phyloP scores from a whole-genome alignment of 2,113 vertebrate genomes.

The Triplophysa rosa region DNA sequence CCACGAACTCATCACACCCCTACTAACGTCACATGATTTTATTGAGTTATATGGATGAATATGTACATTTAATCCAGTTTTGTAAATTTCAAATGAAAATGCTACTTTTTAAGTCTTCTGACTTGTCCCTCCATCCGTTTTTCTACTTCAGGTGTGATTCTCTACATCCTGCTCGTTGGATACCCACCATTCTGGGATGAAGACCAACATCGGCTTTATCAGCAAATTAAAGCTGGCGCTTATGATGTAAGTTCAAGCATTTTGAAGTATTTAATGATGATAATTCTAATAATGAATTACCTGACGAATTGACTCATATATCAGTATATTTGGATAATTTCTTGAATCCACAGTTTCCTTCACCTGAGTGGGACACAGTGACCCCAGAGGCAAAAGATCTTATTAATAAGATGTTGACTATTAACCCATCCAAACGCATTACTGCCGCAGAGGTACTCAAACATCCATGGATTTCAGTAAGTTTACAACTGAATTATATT shows the following conservation, averaged over 20 bases:
- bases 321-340: neutral
- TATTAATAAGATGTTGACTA: conserved; percentile 99
- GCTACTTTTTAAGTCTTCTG: no score
- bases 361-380: conserved; percentile 97
- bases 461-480: conserved; percentile 98
- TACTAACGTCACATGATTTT: no score
- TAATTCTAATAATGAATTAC: no score
- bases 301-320: neutral
- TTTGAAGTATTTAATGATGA: no score
- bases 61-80: no score
- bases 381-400: conserved; percentile 98
- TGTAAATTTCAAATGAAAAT: no score
- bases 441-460: conserved; percentile 92
- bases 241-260: conserved; percentile 80
- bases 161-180: conserved; percentile 96
- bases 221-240: conserved; percentile 96
- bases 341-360: conserved; percentile 82
- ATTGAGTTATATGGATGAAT: no score
- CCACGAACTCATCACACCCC: no score
- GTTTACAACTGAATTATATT: conserved; percentile 56
- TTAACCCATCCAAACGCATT: conserved; percentile 96
- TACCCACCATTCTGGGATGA: conserved; percentile 99
- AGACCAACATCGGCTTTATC: conserved; percentile 96
- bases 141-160: conserved; percentile 84
- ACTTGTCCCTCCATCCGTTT: no score